These are phyloP conservation scores for Hoplias malabaricus DNA, from an alignment of 2,113 vertebrate species.

Conservation along the genomic window DNA sequence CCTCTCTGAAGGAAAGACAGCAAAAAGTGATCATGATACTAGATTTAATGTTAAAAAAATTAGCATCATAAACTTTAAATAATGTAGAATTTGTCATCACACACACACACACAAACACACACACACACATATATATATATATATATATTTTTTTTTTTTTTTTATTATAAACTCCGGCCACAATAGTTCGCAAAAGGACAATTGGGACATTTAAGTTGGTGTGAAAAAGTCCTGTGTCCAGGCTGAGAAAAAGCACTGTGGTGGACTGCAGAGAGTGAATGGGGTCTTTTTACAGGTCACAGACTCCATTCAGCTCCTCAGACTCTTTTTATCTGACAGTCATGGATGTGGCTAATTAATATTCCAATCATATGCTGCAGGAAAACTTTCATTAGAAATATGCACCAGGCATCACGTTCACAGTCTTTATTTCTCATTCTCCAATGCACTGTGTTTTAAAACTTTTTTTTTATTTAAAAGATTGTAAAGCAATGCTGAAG, in stretches of 20 bases:
- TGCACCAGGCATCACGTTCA: conserved; percentile 68
- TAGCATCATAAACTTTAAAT: no score
- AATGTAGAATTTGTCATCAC: no score
- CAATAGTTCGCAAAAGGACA: conserved; percentile 79
- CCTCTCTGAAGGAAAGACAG: not conserved
- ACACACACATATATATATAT: no score
- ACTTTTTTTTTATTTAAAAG: not conserved
- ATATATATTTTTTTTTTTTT: no score
- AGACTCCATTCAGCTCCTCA: conserved; percentile 88
- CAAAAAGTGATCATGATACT: no score
- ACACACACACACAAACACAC: no score
- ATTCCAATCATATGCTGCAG: conserved; percentile 93
- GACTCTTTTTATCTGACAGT: conserved; percentile 93
- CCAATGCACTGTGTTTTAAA: not conserved
- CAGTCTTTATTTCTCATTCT: conserved; percentile 27
- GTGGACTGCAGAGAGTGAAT: conserved; percentile 91
- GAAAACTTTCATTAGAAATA: conserved; percentile 89
- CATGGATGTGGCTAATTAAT: conserved; percentile 98
- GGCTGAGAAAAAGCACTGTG: conserved; percentile 86
- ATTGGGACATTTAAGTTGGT: conserved; percentile 86
- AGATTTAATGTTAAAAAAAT: no score
- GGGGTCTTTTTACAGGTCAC: conserved; percentile 96
- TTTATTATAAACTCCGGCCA: conserved; percentile 77
- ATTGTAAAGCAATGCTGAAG: no score
- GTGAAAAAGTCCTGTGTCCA: conserved; percentile 90